Base-by-base conservation (phyloP, 2,113 vertebrate genomes). In the Acinonyx jubatus region DNA sequence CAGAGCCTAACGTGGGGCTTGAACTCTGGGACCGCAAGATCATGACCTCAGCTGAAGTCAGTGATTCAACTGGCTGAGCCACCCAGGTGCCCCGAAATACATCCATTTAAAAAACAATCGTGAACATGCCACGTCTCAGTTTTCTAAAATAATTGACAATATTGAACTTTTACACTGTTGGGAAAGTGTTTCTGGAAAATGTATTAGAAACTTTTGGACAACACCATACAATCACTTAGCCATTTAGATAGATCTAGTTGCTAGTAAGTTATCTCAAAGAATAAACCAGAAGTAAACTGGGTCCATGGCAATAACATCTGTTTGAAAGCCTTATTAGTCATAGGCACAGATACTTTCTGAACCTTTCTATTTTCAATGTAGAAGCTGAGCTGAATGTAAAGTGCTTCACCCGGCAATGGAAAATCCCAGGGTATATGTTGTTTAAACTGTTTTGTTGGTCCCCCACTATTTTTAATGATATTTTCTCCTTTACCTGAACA, bases 381-480 rank as follows among this genome's bases (percentile, higher is more conserved):
- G 68, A 94, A 89, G 29, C 19, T 92, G 50, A 94, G 52, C 13
- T 85, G 78, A 96, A 94, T 96, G 31, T 91, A 63, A 85, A 82
- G 23, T 71, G 13, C 88, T n/a, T 57, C 38, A 38, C 13, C 18
- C 55, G 36, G 48, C 52, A 74, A 74, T 89, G 61, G 55, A 95
- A 96, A 95, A 82, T 94, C 73, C 82, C 74, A 86, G 48, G 31
- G 18, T 79, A 81, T 15, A 41, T 61, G 55, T 78, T 93, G 66
- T 89, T 96, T 91, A 96, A 98, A 93, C 50, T 90, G 55, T 96
- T 88, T 96, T 96, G 63, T 88, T 93, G 80, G 92, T 96, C 25
- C 36, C 52, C 89, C 5, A 90, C 68, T 83, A 97, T 92, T 97
- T 97, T 97, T 96, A 98, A 96, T 96, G 87, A 76, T 89, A 79